Conservation (phyloP, 37 sponge, comb jelly and placozoan genomes). For the Oscarella lobularis region DNA sequence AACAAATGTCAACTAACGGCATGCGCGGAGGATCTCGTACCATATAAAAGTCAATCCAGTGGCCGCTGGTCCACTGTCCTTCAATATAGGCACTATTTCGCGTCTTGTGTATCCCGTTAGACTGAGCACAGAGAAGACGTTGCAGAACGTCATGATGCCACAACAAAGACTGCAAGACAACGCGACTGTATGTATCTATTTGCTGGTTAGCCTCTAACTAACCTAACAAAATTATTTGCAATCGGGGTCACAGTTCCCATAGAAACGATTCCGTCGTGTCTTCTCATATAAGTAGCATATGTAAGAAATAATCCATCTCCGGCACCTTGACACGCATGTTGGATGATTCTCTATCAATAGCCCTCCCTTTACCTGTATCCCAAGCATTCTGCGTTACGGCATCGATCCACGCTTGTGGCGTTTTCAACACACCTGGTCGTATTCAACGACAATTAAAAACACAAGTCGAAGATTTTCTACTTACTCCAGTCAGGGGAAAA, state of each 20-base stretch:
- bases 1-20: too few species aligned
- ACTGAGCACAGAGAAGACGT: conserved; percentile 40
- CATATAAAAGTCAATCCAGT: conserved; percentile 84
- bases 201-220: too few species aligned
- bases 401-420: conserved; percentile 50
- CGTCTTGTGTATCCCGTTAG: neutral
- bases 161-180: conserved; percentile 61
- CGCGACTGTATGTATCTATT: too few species aligned
- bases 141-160: conserved; percentile 54
- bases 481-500: conserved; percentile 67
- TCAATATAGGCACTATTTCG: conserved; percentile 26
- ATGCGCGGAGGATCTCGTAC: conserved; percentile 14
- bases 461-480: too few species aligned
- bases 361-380: conserved; percentile 86
- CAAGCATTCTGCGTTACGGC: conserved; percentile 83
- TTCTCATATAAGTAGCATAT: conserved; percentile 67
- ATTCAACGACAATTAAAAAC: too few species aligned
- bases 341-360: too few species aligned
- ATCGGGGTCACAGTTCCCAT: conserved; percentile 50
- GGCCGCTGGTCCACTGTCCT: conserved; percentile 49
- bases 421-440: conserved; percentile 1
- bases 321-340: conserved; percentile 39
- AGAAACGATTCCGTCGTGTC: conserved; percentile 59
- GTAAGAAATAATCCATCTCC: conserved; percentile 54
- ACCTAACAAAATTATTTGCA: conserved; percentile 66